Evolutionary conservation across 2,113 vertebrate species (phyloP).

Genomic region (Gila orcuttii): DNA sequence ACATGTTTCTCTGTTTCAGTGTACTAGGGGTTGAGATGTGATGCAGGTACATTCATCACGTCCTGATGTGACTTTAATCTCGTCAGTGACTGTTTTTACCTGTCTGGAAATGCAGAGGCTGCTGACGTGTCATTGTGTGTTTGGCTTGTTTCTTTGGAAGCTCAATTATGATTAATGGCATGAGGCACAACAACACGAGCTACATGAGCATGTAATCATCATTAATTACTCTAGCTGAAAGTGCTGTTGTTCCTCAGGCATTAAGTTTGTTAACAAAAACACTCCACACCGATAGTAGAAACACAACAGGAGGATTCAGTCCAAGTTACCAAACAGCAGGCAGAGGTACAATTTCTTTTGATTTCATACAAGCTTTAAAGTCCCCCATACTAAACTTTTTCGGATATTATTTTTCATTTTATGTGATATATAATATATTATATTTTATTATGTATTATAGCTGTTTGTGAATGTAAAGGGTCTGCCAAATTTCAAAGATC

Average conservation of each 20-base stretch:
- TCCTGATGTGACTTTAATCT: neutral
- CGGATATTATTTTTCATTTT: no score
- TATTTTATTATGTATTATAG: no score
- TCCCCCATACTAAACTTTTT: no score
- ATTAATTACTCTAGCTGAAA: slow-evolving; percentile 68
- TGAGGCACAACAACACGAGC: slow-evolving; percentile 63
- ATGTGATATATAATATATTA: no score
- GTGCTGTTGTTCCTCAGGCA: slow-evolving; percentile 49
- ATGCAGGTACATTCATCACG: neutral
- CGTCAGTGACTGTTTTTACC: neutral
- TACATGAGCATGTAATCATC: slow-evolving; percentile 74
- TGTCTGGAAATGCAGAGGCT: neutral
- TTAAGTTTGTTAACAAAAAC: slow-evolving; percentile 54
- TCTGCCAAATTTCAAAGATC: no score
- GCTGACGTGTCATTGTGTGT: slow-evolving; percentile 55
- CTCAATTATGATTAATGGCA: slow-evolving; percentile 74
- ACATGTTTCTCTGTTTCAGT: neutral
- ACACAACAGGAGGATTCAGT: neutral
- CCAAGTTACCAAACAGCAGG: neutral
- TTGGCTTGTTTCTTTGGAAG: slow-evolving; percentile 65
- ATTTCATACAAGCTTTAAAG: neutral
- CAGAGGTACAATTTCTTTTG: neutral
- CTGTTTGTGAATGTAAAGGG: no score
- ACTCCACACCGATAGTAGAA: slow-evolving; percentile 30
- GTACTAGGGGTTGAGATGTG: neutral